Percentiles rank a stretch among this genome's conserved stretches.
These are phyloP conservation scores for Muricea muricata DNA, from an alignment of 92 coral and sea anemone species.

Conservation along the genomic window DNA sequence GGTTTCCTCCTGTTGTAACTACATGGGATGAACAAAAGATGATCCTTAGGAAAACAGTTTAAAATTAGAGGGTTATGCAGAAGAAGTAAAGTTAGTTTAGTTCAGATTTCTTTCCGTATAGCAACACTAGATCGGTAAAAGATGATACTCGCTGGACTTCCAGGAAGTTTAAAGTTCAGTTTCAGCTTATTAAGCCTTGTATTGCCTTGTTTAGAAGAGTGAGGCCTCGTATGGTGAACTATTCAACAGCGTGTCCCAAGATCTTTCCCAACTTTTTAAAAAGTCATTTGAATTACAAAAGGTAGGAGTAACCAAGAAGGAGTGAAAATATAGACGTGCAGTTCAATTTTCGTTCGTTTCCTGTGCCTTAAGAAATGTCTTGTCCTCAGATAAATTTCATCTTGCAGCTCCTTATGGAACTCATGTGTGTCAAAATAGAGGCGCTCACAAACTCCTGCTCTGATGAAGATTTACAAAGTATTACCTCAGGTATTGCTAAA, in stretches of 20 bases:
- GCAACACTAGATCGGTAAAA: too few species aligned
- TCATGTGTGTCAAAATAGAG: constrained; percentile 13
- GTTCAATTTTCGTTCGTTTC: background rate
- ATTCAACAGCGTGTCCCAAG: constrained; percentile 79
- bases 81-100: background rate
- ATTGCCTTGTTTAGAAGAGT: too few species aligned
- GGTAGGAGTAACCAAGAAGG: too few species aligned
- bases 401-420: constrained; percentile 26
- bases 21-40: background rate
- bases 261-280: constrained; percentile 80
- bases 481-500: constrained; percentile 13
- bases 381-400: too few species aligned
- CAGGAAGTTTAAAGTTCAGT: too few species aligned
- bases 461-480: constrained; percentile 27
- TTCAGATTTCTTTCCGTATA: background rate
- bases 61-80: background rate
- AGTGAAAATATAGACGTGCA: too few species aligned
- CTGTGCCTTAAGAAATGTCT: background rate
- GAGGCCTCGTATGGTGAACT: constrained; percentile 74
- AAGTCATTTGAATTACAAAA: constrained; percentile 87
- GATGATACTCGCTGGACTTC: too few species aligned
- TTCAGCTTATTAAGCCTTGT: too few species aligned
- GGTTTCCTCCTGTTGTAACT: too few species aligned
- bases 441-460: background rate
- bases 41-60: background rate